Conservation (phyloP, 2,888 invertebrate species). For the Ethmia dodecea region DNA sequence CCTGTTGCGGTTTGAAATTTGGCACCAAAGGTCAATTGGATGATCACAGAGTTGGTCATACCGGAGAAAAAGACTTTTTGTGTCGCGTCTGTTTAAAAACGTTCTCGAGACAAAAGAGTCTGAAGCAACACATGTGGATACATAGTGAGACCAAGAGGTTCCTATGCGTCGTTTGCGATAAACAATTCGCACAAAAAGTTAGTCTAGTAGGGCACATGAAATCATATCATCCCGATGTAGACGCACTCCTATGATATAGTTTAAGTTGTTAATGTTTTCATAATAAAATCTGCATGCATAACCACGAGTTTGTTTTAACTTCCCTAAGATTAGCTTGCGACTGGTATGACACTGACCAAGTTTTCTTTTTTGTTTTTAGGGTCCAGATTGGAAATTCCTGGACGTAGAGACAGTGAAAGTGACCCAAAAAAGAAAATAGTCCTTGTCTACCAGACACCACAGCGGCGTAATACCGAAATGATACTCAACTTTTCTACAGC, state of each 20-base stretch:
- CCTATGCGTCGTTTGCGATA: conserved; percentile 45
- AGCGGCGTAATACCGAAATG: conserved; percentile 65
- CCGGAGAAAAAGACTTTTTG: conserved; percentile 59
- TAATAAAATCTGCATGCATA: conserved; percentile 23
- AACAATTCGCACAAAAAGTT: conserved; percentile 58
- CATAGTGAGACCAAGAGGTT: conserved; percentile 56
- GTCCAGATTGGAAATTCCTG: conserved; percentile 61
- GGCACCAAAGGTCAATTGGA: conserved; percentile 37
- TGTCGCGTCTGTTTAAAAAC: conserved; percentile 67
- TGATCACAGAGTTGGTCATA: conserved; percentile 66
- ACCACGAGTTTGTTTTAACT: conserved; percentile 2
- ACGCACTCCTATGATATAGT: conserved; percentile 9
- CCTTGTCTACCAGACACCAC: conserved; percentile 63
- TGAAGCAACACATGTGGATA: conserved; percentile 62
- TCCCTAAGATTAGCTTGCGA: not conserved
- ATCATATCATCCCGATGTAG: conserved; percentile 40
- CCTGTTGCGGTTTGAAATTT: conserved; percentile 50
- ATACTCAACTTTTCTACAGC: conserved; percentile 60
- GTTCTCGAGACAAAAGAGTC: conserved; percentile 64
- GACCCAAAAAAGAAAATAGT: conserved; percentile 64
- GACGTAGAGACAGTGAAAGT: conserved; percentile 52
- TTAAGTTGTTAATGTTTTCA: conserved; percentile 1
- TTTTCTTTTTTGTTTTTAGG: conserved; percentile 72
- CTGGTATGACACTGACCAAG: conserved; percentile 51
- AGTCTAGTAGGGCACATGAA: conserved; percentile 54